Percentiles rank a stretch among this genome's conserved stretches.
Conservation (phyloP, 2,888 invertebrate genomes). For the Thera obeliscata region DNA sequence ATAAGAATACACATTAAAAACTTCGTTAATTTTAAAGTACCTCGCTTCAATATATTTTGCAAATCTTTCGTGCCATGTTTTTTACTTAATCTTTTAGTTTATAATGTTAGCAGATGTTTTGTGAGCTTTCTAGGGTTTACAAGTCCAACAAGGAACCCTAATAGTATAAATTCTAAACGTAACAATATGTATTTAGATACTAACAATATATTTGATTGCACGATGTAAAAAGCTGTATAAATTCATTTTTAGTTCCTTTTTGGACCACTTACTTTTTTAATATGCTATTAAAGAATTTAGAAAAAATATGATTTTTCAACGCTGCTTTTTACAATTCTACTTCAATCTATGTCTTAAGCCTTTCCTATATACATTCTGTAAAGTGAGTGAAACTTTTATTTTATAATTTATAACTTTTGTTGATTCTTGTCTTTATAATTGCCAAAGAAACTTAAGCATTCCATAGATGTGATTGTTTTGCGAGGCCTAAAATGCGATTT, state of each 20-base stretch:
- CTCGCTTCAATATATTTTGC: not conserved
- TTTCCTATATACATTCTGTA: too few species aligned
- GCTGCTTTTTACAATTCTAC: not conserved
- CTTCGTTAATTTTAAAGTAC: too few species aligned
- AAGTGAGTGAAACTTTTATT: not conserved
- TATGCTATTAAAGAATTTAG: not conserved
- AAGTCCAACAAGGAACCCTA: conserved; percentile 1
- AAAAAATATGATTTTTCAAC: not conserved
- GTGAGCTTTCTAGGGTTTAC: not conserved
- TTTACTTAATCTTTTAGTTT: conserved; percentile 1
- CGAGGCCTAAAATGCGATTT: not conserved
- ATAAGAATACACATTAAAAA: too few species aligned
- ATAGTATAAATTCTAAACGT: conserved; percentile 2
- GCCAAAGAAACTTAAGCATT: conserved; percentile 9
- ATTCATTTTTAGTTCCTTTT: not conserved
- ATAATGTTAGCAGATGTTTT: not conserved
- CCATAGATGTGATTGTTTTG: not conserved
- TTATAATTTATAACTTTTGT: not conserved
- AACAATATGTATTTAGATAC: not conserved
- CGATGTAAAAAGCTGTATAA: too few species aligned
- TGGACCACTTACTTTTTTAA: not conserved
- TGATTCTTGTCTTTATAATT: not conserved
- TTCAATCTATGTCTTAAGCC: not conserved
- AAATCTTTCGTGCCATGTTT: conserved; percentile 2
- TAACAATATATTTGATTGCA: not conserved